Evolutionary conservation across 2,888 invertebrate genomes (phyloP), one percentile per base, ranked within the genome.

Genomic region (Diarsia dahlii): DNA sequence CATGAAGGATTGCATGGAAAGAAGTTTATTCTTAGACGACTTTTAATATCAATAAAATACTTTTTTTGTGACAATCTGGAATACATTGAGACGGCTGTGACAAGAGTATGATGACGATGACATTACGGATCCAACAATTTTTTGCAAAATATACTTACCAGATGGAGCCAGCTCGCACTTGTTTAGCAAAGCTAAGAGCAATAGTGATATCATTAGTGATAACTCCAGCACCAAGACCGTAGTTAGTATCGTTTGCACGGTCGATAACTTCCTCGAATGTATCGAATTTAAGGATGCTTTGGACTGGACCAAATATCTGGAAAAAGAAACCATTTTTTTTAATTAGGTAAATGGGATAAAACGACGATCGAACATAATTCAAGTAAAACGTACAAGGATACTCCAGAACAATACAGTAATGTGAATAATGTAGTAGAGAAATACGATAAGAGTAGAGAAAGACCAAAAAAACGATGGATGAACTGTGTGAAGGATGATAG

Each of bases 251-350:
- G 91, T 99, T 99, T 10, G 99, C 98, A 82, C 99, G 97, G 83
- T 98, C 98, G 65, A 99, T 97, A 0, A 98, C 98, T 93, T 99
- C 99, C 2, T 98, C 98, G 79, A 98, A 95, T 0, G 97, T 97
- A 66, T 98, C 97, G 89, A 99, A 99, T 93, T 98, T 98, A 70
- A 99, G 96, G 85, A 99, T 98, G 74, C 98, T 97, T 95, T 99
- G 99, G 0, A 99, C 99, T 1, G 99, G 99, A 0, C 99, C 99
- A 92, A 99, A 99, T 88, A 99, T 99, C 98, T 98, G 88, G 8
- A 56, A 78, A 54, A 48, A 48, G 5, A 48, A 48, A 48, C 15
- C 48, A 48, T 48, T 15, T 48, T 1, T 15, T 39, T 39, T 39
- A 0, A 39, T 5, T 39, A 15, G 48, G 13, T 48, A 48, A 15